Conservation (phyloP, 92 coral and sea anemone species). For the Bergia puertoricense region DNA sequence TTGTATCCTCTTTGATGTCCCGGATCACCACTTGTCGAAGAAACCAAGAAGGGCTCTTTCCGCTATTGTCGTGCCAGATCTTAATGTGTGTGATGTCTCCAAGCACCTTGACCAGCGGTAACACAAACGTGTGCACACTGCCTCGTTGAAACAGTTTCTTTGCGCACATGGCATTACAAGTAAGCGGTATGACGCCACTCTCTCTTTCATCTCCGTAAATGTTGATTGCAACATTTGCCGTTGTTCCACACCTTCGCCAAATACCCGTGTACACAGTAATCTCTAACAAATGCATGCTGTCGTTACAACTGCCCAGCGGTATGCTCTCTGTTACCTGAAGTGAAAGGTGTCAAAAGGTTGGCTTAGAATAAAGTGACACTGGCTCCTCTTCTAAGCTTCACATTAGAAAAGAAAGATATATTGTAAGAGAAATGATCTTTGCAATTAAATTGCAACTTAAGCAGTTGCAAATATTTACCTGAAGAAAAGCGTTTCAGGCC, state of each 20-base stretch:
- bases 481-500: too few relatives aligned
- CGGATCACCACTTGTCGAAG: slow-evolving; percentile 77
- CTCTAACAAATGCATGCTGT: slow-evolving; percentile 65
- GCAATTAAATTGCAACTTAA: too few relatives aligned
- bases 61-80: slow-evolving; percentile 94
- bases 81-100: slow-evolving; percentile 85
- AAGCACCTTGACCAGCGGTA: slow-evolving; percentile 60
- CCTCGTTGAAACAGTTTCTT: slow-evolving; percentile 90
- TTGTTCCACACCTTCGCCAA: slow-evolving; percentile 91
- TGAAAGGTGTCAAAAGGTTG: background rate
- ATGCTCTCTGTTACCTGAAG: slow-evolving; percentile 75
- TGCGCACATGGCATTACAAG: slow-evolving; percentile 78
- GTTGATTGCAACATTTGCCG: slow-evolving; percentile 85
- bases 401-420: too few relatives aligned
- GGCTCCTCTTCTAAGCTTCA: background rate
- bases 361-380: background rate
- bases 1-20: slow-evolving; percentile 67
- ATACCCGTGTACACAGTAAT: slow-evolving; percentile 84
- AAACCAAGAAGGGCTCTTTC: slow-evolving; percentile 92
- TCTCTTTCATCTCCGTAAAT: slow-evolving; percentile 76
- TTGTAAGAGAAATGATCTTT: too few relatives aligned
- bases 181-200: slow-evolving; percentile 71
- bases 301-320: slow-evolving; percentile 69
- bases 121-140: slow-evolving; percentile 74
- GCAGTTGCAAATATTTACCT: too few relatives aligned